These are phyloP conservation scores for Cochlearius cochlearius DNA, from an alignment of 2,113 vertebrate genomes.

Conservation along the genomic window DNA sequence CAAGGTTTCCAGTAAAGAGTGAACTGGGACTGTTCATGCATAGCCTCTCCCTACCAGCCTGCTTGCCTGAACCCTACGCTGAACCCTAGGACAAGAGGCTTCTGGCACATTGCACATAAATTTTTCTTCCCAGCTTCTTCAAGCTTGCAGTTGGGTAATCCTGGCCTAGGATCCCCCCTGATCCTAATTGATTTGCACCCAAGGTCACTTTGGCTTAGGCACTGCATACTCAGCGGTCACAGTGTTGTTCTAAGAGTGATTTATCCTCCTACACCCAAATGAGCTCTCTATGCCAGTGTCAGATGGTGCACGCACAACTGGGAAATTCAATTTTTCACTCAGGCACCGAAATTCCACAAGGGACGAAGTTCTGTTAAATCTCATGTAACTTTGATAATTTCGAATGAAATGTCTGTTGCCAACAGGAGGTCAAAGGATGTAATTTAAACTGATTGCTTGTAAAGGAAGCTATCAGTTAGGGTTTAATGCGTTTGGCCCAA, in stretches of 20 bases:
- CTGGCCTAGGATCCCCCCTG: not conserved
- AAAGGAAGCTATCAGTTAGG: constrained; percentile 39
- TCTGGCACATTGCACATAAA: not conserved
- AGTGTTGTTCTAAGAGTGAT: constrained; percentile 1
- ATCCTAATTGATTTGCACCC: constrained; percentile 7
- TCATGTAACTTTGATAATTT: not conserved
- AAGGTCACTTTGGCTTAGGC: not conserved
- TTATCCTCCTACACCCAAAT: not conserved
- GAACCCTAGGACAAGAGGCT: not conserved
- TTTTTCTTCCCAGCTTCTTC: not conserved
- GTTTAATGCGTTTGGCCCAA: constrained; percentile 26
- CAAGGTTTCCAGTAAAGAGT: not conserved
- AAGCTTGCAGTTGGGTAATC: not conserved
- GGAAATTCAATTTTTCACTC: not conserved
- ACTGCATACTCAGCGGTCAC: not conserved
- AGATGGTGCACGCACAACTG: fast-evolving
- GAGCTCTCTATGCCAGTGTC: not conserved
- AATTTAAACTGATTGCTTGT: not conserved
- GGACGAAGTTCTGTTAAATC: not conserved
- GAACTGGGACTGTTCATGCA: not conserved
- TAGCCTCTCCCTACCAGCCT: not conserved
- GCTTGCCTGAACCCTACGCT: not conserved
- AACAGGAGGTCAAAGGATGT: constrained; percentile 38
- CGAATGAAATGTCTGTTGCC: not conserved
- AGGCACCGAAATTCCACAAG: fast-evolving